Evolutionary conservation across 2,113 vertebrate species (phyloP), one percentile per base, ranked within the genome.

Genomic region (Limanda limanda): DNA sequence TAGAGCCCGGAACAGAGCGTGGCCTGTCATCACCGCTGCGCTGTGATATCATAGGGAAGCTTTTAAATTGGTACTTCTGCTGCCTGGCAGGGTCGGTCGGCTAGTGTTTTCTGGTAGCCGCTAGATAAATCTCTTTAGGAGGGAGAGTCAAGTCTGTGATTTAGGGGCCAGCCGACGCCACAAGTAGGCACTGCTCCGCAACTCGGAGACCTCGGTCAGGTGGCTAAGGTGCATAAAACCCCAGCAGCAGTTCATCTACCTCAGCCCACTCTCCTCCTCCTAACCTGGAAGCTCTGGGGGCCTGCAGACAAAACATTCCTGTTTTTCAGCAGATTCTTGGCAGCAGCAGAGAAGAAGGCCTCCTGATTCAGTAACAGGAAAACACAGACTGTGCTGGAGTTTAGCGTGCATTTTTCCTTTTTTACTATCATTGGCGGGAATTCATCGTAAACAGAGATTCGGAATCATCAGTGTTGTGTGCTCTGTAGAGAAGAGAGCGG

Each of bases 31-130:
- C 88, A 76, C 74, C 23, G 23, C 76, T 61, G 25, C 9, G 7
- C 79, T 76, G 76, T 85, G 78, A 63, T 81, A 88, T 92, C 86
- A 90, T 63, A 86, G 65, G 62, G 58, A 71, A 76, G 78, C 63
- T 74, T 84, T 86, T 74, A 90, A 92, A 92, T 89, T 90, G 87
- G 87, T 85, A 85, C 78, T 82, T 87, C 71, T 84, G 86, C 73
- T 79, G 79, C 73, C 68, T 72, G 71, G 76, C 63, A 56, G 58
- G 63, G 74, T 70, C 64, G 77, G 79, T 71, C 78, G 74, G 66
- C 76, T 73, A 55, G 79, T 83, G 67, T 79, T 81, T 84, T 85
- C 83, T 75, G 57, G 78, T 89, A 72, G 61, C 76, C 58, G 14
- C 54, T 70, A 77, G 83, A 86, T 81, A 73, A 76, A 92, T 86